Conservation (phyloP, 2,113 vertebrate species). For the Sporophila hypoxantha region DNA sequence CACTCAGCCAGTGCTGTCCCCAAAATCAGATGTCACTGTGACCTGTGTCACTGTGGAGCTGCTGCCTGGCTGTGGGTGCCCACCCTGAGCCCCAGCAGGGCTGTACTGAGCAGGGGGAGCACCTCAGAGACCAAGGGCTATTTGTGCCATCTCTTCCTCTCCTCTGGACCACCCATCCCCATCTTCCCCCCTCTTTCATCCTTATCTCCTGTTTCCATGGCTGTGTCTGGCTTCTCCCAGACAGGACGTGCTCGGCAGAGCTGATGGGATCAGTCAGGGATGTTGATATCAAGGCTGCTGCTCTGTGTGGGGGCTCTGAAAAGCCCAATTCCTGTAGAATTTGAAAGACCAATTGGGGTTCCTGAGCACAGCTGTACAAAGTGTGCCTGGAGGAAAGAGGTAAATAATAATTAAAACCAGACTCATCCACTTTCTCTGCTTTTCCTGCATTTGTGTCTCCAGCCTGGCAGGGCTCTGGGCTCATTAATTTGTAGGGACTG, state of each 20-base stretch:
- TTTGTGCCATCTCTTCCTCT: neutral
- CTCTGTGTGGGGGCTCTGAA: neutral
- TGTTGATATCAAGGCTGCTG: neutral
- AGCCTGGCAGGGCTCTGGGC: neutral
- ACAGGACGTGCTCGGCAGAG: neutral
- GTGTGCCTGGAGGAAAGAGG: neutral
- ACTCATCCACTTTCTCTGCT: neutral
- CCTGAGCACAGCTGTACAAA: neutral
- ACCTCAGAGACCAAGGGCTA: rapidly evolving
- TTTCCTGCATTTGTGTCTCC: neutral
- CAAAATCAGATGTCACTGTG: neutral
- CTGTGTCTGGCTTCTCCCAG: neutral
- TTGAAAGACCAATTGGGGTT: neutral
- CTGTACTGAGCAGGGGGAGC: neutral
- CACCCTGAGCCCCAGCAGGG: neutral
- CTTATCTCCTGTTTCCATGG: neutral
- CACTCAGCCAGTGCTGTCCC: neutral
- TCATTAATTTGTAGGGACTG: neutral
- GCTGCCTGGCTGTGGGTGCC: neutral
- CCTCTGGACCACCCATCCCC: neutral
- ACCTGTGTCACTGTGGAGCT: neutral
- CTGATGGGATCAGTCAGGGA: neutral
- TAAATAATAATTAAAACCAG: neutral
- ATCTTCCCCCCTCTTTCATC: neutral
- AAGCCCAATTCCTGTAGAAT: neutral